These are phyloP conservation scores for Ganaspis brasiliensis DNA, from an alignment of 2,888 invertebrate species.

Conservation along the genomic window DNA sequence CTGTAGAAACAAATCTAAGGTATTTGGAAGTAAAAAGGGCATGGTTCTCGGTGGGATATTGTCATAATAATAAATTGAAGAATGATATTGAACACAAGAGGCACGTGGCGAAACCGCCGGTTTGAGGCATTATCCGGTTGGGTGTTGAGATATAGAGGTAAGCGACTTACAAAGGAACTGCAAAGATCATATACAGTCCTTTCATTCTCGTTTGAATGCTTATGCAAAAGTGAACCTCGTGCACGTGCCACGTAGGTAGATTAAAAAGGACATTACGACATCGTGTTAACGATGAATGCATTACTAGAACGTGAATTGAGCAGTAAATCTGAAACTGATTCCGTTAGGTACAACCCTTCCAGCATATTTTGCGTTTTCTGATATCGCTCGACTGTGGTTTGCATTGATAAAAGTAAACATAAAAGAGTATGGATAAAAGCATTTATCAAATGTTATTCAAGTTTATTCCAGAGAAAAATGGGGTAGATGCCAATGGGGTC, in stretches of 20 bases:
- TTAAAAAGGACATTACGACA: slow-evolving; percentile 25
- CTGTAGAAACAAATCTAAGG: not conserved
- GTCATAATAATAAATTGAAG: slow-evolving; percentile 26
- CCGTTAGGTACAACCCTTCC: too few relatives aligned
- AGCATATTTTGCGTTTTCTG: too few relatives aligned
- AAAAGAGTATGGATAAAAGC: too few relatives aligned
- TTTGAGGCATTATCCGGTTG: slow-evolving; percentile 11
- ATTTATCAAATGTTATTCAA: too few relatives aligned
- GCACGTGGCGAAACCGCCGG: slow-evolving; percentile 22
- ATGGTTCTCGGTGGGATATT: slow-evolving; percentile 50
- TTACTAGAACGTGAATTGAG: slow-evolving; percentile 21
- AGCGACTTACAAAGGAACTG: slow-evolving; percentile 25
- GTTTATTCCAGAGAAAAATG: too few relatives aligned
- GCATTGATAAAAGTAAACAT: too few relatives aligned
- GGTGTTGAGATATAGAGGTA: not conserved
- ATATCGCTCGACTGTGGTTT: too few relatives aligned
- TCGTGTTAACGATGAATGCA: slow-evolving; percentile 26
- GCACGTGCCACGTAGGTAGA: slow-evolving; percentile 38
- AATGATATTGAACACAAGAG: not conserved
- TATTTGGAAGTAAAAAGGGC: slow-evolving; percentile 41
- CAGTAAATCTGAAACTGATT: slow-evolving; percentile 5
- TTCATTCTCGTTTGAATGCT: slow-evolving; percentile 39
- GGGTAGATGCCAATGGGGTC: too few relatives aligned
- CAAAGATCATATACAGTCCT: slow-evolving; percentile 35
- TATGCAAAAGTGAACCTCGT: slow-evolving; percentile 33